Conservation (phyloP, 2,888 invertebrate genomes). For the Troides aeacus region DNA sequence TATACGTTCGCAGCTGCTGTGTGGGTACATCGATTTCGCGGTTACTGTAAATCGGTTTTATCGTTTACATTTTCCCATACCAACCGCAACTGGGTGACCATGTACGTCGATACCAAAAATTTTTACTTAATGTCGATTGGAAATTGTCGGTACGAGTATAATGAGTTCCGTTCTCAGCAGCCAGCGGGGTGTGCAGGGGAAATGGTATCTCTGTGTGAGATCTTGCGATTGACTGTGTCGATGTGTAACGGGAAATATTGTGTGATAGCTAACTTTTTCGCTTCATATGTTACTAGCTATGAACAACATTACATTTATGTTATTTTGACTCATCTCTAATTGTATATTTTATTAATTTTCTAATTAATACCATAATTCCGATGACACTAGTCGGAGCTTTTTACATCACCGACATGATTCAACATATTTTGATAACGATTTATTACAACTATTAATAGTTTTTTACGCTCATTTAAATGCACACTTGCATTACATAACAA, state of each 20-base stretch:
- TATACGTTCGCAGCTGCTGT: slow-evolving; percentile 29
- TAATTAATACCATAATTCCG: no score
- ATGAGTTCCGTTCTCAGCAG: slow-evolving; percentile 72
- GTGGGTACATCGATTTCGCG: slow-evolving; percentile 37
- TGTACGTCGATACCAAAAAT: slow-evolving; percentile 66
- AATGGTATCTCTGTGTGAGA: slow-evolving; percentile 73
- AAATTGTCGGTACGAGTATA: slow-evolving; percentile 45
- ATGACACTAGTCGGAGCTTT: no score
- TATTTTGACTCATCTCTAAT: neutral
- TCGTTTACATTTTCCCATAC: slow-evolving; percentile 56
- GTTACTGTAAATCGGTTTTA: slow-evolving; percentile 28
- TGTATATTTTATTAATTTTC: neutral
- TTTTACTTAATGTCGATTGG: slow-evolving; percentile 52
- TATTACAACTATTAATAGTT: no score
- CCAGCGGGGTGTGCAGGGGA: slow-evolving; percentile 63
- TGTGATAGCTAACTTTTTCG: slow-evolving; percentile 22
- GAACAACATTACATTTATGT: neutral
- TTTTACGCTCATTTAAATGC: no score
- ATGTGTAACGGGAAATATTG: slow-evolving; percentile 40
- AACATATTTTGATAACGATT: no score
- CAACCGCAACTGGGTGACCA: slow-evolving; percentile 54
- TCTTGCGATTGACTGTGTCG: slow-evolving; percentile 59
- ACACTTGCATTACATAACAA: no score
- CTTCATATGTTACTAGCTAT: neutral
- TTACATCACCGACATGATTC: no score